Evolutionary conservation across 2,888 invertebrate species (phyloP).

Genomic region (Amphipyra berbera): DNA sequence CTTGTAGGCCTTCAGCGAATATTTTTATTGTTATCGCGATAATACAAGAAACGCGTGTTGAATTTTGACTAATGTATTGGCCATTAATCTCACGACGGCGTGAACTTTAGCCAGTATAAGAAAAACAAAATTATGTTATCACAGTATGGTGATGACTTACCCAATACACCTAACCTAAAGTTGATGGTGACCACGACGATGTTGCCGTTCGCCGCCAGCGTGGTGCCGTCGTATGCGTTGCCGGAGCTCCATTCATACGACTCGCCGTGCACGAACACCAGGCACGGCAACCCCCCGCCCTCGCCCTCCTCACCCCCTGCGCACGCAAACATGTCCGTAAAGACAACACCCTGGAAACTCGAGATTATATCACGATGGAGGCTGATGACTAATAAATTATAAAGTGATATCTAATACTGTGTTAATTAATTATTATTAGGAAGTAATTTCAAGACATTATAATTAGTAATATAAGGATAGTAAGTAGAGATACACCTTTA

Average conservation of each 20-base stretch:
- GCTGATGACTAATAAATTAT: constrained; percentile 15
- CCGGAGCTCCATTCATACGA: constrained; percentile 99
- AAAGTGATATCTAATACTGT: constrained; percentile 19
- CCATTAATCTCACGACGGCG: too few species aligned
- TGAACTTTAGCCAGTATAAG: too few species aligned
- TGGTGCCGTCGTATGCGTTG: constrained; percentile 98
- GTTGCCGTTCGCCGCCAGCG: constrained; percentile 97
- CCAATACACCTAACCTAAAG: constrained; percentile 96
- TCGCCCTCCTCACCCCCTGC: constrained; percentile 81
- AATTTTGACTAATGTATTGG: too few species aligned
- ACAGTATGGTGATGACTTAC: constrained; percentile 84
- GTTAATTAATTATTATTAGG: too few species aligned
- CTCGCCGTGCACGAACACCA: constrained; percentile 98
- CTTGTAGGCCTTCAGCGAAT: too few species aligned
- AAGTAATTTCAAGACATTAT: too few species aligned
- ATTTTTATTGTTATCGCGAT: too few species aligned
- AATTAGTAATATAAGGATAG: too few species aligned
- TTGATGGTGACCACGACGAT: constrained; percentile 97
- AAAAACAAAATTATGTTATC: too few species aligned
- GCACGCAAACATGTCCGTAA: constrained; percentile 11
- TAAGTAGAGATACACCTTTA: too few species aligned
- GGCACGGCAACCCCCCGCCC: constrained; percentile 92
- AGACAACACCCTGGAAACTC: not conserved
- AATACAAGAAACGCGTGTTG: too few species aligned
- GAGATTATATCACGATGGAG: constrained; percentile 28